Conservation (phyloP, 2,888 invertebrate species). For the Trilocha varians region DNA sequence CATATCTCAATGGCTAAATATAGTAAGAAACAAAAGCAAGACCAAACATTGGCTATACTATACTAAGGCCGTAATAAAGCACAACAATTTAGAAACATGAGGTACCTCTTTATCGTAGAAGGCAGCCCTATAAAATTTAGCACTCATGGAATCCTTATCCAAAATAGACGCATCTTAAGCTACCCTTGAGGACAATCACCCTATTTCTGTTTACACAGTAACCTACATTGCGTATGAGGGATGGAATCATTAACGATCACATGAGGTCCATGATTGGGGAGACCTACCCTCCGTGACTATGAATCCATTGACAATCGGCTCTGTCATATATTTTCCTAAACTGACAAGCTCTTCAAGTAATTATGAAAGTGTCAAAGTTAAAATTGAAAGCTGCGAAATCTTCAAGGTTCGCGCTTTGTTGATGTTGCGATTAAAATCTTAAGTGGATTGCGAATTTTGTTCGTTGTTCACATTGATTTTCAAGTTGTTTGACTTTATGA, state of each 20-base stretch:
- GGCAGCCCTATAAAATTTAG: not conserved
- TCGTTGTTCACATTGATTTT: not conserved
- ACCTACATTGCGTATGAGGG: constrained; percentile 68
- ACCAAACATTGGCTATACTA: no score
- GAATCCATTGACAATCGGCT: constrained; percentile 56
- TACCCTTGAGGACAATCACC: constrained; percentile 46
- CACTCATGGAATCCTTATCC: not conserved
- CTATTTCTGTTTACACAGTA: constrained; percentile 66
- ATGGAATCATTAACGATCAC: constrained; percentile 66
- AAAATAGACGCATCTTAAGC: constrained; percentile 8
- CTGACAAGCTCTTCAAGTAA: constrained; percentile 13
- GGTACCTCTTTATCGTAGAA: constrained; percentile 9
- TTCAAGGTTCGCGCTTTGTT: not conserved
- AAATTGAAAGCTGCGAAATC: not conserved
- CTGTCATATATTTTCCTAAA: constrained; percentile 24
- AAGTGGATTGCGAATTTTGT: not conserved
- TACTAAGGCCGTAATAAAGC: no score
- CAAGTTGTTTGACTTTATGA: not conserved
- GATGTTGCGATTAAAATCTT: not conserved
- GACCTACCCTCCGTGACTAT: constrained; percentile 59
- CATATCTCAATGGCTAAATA: no score
- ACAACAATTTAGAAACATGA: no score
- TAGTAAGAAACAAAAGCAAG: no score
- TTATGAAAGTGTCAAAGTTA: constrained; percentile 1
- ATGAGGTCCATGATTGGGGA: constrained; percentile 55